Evolutionary conservation across 2,797 vertebrate species (phyloP).

Genomic region (Poecile montanus): DNA sequence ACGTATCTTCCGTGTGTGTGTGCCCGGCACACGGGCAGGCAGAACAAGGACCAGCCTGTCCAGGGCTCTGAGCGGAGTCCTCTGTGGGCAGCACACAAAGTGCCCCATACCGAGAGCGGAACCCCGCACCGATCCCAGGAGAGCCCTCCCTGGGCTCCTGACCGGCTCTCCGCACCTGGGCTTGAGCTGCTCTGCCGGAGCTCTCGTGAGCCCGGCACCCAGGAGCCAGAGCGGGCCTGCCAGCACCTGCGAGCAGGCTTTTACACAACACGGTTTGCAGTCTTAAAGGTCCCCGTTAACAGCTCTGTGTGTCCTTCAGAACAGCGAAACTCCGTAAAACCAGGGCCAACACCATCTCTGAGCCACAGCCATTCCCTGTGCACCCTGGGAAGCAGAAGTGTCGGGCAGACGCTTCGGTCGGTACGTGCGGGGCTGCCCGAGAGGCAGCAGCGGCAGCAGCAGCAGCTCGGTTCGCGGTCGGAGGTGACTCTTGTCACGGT

Average conservation of each 20-base stretch:
- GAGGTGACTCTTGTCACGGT: neutral
- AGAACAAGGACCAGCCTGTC: neutral
- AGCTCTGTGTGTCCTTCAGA: neutral
- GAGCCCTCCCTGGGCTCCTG: neutral
- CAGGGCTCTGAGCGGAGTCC: neutral
- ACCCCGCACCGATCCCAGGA: neutral
- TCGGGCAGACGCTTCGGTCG: neutral
- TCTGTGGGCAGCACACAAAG: neutral
- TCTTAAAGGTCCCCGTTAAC: neutral
- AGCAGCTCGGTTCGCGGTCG: neutral
- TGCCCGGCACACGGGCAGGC: neutral
- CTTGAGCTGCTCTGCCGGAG: neutral
- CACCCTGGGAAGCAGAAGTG: neutral
- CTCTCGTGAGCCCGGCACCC: neutral
- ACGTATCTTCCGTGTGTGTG: accelerated
- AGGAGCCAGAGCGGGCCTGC: no score
- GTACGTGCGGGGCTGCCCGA: neutral
- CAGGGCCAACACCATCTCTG: neutral
- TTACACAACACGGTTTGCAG: neutral
- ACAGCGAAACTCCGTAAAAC: neutral
- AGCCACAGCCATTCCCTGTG: neutral
- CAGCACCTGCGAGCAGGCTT: neutral
- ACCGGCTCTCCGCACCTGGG: no score
- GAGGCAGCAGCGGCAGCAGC: accelerated
- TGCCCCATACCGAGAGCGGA: neutral